Conservation (phyloP, 2,797 vertebrate genomes). For the Sebastes nivosus region DNA sequence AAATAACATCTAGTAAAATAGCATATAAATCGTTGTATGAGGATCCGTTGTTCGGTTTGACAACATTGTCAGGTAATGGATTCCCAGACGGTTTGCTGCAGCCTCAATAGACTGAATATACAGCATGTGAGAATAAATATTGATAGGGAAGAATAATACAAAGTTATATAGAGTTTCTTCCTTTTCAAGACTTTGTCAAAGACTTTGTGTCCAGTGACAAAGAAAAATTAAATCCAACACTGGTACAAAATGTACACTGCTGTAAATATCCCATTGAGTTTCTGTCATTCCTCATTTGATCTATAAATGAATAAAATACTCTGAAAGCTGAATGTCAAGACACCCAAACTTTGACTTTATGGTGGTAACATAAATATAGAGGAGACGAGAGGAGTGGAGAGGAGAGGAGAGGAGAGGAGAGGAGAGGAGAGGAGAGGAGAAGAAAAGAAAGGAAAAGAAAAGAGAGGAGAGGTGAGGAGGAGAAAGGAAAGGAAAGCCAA, state of each 20-base stretch:
- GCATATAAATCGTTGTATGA: neutral
- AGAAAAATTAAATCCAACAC: neutral
- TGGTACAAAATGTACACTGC: neutral
- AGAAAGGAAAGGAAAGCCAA: neutral
- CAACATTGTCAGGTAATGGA: slow-evolving; percentile 1
- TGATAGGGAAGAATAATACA: neutral
- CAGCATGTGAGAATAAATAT: slow-evolving; percentile 1
- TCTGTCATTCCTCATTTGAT: slow-evolving; percentile 27
- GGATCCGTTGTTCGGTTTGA: neutral
- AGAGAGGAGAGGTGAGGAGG: neutral
- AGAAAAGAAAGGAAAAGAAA: neutral
- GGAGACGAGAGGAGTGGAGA: neutral
- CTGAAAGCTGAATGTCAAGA: slow-evolving; percentile 14
- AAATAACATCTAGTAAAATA: neutral
- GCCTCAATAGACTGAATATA: neutral
- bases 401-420: neutral
- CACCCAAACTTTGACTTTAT: neutral
- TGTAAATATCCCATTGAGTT: slow-evolving; percentile 14
- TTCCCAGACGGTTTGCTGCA: slow-evolving; percentile 4
- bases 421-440: neutral
- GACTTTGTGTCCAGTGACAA: neutral
- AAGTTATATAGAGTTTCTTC: neutral
- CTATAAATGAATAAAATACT: slow-evolving; percentile 1
- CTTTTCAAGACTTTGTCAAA: neutral
- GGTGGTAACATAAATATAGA: neutral